Evolutionary conservation across 2,888 invertebrate species (phyloP).

Genomic region (Theretra japonica): DNA sequence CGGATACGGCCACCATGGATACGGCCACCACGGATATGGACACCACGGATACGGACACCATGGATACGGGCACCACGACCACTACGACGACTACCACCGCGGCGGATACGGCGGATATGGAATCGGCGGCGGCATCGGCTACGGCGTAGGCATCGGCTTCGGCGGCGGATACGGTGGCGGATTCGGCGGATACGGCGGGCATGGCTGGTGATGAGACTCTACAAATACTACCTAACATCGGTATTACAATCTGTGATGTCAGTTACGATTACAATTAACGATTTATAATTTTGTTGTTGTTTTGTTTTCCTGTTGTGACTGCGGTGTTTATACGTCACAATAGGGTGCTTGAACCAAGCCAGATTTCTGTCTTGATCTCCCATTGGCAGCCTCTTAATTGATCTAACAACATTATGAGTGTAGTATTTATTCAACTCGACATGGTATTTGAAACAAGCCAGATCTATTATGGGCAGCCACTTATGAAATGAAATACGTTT

Average conservation of each 20-base stretch:
- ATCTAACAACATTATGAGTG: too few species aligned
- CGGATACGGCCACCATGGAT: conserved; percentile 31
- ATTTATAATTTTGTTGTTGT: neutral
- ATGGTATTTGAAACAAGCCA: too few species aligned
- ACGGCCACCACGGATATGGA: conserved; percentile 26
- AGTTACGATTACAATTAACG: conserved; percentile 19
- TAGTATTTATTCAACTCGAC: too few species aligned
- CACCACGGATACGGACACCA: conserved; percentile 22
- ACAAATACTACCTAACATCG: conserved; percentile 23
- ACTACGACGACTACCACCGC: conserved; percentile 33
- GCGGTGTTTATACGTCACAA: neutral
- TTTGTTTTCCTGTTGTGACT: neutral
- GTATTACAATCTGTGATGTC: conserved; percentile 47
- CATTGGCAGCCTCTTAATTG: too few species aligned
- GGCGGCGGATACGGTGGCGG: conserved; percentile 31
- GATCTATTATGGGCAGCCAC: too few species aligned
- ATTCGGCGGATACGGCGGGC: conserved; percentile 22
- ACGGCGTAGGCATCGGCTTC: conserved; percentile 36
- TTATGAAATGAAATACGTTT: too few species aligned
- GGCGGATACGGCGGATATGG: conserved; percentile 38
- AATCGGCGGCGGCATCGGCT: conserved; percentile 34
- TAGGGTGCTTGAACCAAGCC: neutral
- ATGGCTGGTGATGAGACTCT: conserved; percentile 41
- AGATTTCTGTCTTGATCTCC: too few species aligned
- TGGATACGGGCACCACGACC: conserved; percentile 27